A percentile compares a stretch with the other conserved stretches of the same genome.
Conservation (phyloP, 2,113 vertebrate species). For the Scomber colias region DNA sequence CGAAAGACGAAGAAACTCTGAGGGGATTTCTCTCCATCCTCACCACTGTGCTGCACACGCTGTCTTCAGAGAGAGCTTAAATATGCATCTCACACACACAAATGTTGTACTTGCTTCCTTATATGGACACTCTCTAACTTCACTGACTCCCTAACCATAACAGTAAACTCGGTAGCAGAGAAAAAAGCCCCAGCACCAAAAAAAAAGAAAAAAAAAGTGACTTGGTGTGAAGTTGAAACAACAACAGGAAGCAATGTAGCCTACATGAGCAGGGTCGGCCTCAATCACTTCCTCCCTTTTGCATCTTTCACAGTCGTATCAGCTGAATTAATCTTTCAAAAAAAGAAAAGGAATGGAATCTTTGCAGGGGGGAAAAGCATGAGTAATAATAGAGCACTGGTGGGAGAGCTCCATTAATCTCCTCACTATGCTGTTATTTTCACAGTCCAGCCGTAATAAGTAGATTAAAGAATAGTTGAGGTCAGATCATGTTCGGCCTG, state of each 20-base stretch:
- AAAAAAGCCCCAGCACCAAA: too few species aligned
- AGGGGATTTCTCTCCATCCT: conserved; percentile 84
- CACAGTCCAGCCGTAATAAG: not conserved
- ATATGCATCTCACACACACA: not conserved
- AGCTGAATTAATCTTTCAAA: too few species aligned
- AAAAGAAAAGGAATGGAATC: not conserved
- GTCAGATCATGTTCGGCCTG: not conserved
- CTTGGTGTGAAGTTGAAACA: too few species aligned
- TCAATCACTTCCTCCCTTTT: too few species aligned
- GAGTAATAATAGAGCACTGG: not conserved
- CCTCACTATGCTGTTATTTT: not conserved
- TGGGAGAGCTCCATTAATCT: not conserved
- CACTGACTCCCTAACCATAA: too few species aligned
- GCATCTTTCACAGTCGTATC: too few species aligned
- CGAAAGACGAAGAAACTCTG: conserved; percentile 78
- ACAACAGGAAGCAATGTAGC: too few species aligned
- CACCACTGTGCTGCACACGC: conserved; percentile 82
- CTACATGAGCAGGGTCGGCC: too few species aligned
- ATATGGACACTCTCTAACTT: not conserved
- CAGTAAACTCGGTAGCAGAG: too few species aligned
- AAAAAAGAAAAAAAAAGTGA: too few species aligned
- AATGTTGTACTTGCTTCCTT: not conserved
- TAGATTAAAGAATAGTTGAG: not conserved
- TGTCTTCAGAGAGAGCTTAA: conserved; percentile 56
- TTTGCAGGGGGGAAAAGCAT: not conserved